phyloP scores from a whole-genome alignment of 2,888 invertebrate species.

The Tiphia femorata region DNA sequence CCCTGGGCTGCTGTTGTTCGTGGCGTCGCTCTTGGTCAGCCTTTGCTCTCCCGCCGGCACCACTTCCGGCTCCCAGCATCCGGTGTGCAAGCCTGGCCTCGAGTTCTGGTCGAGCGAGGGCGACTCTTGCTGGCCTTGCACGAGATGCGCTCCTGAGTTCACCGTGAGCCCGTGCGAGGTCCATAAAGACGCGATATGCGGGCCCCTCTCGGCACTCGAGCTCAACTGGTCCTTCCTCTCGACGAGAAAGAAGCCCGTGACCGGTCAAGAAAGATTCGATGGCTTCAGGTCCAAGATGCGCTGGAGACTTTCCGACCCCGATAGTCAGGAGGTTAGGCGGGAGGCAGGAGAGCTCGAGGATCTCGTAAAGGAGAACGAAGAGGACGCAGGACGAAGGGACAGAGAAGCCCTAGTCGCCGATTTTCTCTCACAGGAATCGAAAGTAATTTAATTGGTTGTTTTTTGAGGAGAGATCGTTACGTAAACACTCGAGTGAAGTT shows the following conservation, averaged over 20 bases:
- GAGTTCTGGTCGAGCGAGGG: slow-evolving; percentile 80
- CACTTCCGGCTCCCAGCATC: slow-evolving; percentile 40
- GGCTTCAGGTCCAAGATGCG: slow-evolving; percentile 44
- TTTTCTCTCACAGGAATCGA: too few relatives aligned
- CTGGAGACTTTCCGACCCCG: slow-evolving; percentile 42
- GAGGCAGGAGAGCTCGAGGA: slow-evolving; percentile 20
- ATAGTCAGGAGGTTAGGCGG: slow-evolving; percentile 6
- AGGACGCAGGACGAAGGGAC: too few relatives aligned
- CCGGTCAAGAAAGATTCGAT: slow-evolving; percentile 29
- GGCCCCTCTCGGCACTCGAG: slow-evolving; percentile 76
- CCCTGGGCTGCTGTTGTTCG: slow-evolving; percentile 52
- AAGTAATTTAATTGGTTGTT: too few relatives aligned
- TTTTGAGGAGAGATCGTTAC: too few relatives aligned
- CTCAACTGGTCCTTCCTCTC: slow-evolving; percentile 74
- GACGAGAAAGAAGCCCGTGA: slow-evolving; percentile 67
- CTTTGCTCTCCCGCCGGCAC: slow-evolving; percentile 28
- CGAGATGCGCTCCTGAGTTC: slow-evolving; percentile 76
- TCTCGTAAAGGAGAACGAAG: slow-evolving; percentile 4
- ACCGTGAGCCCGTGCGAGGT: slow-evolving; percentile 81
- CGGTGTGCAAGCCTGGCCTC: slow-evolving; percentile 70
- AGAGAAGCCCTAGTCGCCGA: too few relatives aligned
- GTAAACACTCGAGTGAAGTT: too few relatives aligned
- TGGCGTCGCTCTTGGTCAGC: slow-evolving; percentile 49
- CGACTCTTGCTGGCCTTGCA: slow-evolving; percentile 79
- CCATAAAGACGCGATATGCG: slow-evolving; percentile 82